Percentiles rank a stretch among this genome's conserved stretches.
These are phyloP conservation scores for Polymixis lichenea DNA, from an alignment of 2,888 invertebrate species.

Conservation along the genomic window DNA sequence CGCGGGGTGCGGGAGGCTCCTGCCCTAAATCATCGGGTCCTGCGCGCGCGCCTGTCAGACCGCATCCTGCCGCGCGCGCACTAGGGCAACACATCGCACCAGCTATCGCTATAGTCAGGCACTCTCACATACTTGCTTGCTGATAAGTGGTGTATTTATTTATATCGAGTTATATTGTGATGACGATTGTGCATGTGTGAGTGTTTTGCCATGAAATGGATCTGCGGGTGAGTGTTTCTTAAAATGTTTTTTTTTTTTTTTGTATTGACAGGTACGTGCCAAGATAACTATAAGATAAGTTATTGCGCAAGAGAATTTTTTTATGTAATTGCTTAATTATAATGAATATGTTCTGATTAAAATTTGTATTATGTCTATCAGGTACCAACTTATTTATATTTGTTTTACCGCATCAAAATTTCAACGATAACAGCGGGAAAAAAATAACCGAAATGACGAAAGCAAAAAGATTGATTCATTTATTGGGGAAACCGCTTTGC, in stretches of 20 bases:
- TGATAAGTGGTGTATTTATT: slow-evolving; percentile 61
- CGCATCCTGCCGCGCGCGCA: slow-evolving; percentile 70
- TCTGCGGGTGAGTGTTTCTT: slow-evolving; percentile 78
- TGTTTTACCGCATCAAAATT: neutral
- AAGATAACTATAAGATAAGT: slow-evolving; percentile 14
- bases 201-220: slow-evolving; percentile 81
- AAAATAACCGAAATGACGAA: neutral
- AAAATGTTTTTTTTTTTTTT: slow-evolving; percentile 14
- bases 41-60: slow-evolving; percentile 65
- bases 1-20: slow-evolving; percentile 54
- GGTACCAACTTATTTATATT: neutral
- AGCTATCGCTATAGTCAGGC: slow-evolving; percentile 60
- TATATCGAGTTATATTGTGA: slow-evolving; percentile 64
- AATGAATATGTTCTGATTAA: slow-evolving; percentile 20
- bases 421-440: slow-evolving; percentile 26
- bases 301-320: slow-evolving; percentile 13
- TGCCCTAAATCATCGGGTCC: slow-evolving; percentile 51
- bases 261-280: neutral
- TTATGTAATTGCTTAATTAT: slow-evolving; percentile 19
- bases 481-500: slow-evolving; percentile 33
- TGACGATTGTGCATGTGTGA: slow-evolving; percentile 72
- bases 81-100: slow-evolving; percentile 51
- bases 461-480: slow-evolving; percentile 20
- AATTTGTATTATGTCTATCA: neutral
- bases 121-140: slow-evolving; percentile 50